Percentiles rank a stretch among this genome's conserved stretches.
Evolutionary conservation across 2,888 invertebrate species (phyloP).

Genomic region (Tillus elongatus): DNA sequence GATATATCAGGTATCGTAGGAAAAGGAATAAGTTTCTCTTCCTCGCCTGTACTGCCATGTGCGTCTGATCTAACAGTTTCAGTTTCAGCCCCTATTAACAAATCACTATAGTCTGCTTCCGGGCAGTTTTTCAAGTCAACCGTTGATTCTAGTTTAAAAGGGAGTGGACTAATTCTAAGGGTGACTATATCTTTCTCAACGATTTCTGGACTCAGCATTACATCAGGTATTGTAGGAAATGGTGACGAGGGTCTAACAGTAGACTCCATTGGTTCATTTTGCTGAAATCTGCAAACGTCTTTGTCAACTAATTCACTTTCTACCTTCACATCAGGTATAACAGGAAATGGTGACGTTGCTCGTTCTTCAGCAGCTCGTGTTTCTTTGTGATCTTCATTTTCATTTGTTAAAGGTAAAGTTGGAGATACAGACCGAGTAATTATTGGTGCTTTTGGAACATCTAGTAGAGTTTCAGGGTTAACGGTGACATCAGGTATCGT

Average conservation of each 20-base stretch:
- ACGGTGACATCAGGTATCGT: slow-evolving; percentile 29
- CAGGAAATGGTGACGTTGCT: slow-evolving; percentile 28
- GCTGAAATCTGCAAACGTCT: slow-evolving; percentile 24
- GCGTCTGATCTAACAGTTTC: slow-evolving; percentile 6
- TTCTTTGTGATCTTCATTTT: no score
- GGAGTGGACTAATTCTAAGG: slow-evolving; percentile 30
- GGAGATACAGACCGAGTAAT: slow-evolving; percentile 23
- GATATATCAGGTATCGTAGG: slow-evolving; percentile 32
- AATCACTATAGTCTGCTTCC: no score
- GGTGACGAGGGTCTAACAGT: slow-evolving; percentile 27
- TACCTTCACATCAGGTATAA: slow-evolving; percentile 28
- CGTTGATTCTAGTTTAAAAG: slow-evolving; percentile 20
- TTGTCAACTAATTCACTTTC: slow-evolving; percentile 24
- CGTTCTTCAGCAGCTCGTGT: no score
- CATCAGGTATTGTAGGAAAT: slow-evolving; percentile 34
- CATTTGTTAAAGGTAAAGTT: no score
- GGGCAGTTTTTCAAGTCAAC: slow-evolving; percentile 12
- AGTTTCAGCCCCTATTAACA: slow-evolving; percentile 10
- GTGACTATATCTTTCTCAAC: slow-evolving; percentile 31
- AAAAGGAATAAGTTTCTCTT: slow-evolving; percentile 21
- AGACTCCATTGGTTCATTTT: slow-evolving; percentile 20
- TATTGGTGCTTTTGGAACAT: slow-evolving; percentile 14
- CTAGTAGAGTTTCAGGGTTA: slow-evolving; percentile 22
- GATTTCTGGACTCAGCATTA: slow-evolving; percentile 31
- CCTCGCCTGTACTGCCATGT: background rate